Evolutionary conservation across 2,888 invertebrate species (phyloP).

Genomic region (Limnephilus rhombicus): DNA sequence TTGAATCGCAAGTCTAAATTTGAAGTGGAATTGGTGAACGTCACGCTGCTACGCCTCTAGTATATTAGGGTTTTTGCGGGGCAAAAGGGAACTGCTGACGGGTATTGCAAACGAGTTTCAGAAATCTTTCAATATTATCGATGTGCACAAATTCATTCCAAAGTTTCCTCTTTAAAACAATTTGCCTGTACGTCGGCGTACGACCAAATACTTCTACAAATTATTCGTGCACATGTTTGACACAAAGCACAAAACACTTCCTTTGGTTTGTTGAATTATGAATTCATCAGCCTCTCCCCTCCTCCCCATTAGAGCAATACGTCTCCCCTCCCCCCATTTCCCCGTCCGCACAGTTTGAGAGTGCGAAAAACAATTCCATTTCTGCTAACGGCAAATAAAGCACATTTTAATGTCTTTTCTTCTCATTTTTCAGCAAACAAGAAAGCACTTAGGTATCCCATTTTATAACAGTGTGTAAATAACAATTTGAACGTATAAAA

Average conservation of each 20-base stretch:
- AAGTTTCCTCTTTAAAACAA: too few relatives aligned
- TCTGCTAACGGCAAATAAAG: slow-evolving; percentile 44
- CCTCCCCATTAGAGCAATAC: neutral
- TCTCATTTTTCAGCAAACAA: slow-evolving; percentile 45
- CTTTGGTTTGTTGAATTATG: slow-evolving; percentile 7
- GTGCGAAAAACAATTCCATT: slow-evolving; percentile 39
- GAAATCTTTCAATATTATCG: too few relatives aligned
- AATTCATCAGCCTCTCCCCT: neutral
- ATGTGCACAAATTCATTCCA: too few relatives aligned
- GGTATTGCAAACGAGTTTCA: too few relatives aligned
- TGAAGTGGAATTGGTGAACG: too few relatives aligned
- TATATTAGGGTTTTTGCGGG: too few relatives aligned
- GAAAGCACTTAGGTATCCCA: slow-evolving; percentile 52
- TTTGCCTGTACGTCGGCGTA: neutral
- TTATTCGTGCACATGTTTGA: neutral
- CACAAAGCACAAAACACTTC: neutral
- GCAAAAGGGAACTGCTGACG: too few relatives aligned
- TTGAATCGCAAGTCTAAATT: too few relatives aligned
- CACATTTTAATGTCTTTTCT: slow-evolving; percentile 55
- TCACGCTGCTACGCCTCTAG: too few relatives aligned
- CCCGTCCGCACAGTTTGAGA: slow-evolving; percentile 22
- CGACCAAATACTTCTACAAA: neutral
- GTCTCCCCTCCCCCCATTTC: neutral
- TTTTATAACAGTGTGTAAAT: slow-evolving; percentile 34
- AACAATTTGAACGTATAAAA: slow-evolving; percentile 41